Evolutionary conservation across 30 jellyfish, hydroid and myxozoan species (phyloP).

Genomic region (Pseudorhiza aurosa): DNA sequence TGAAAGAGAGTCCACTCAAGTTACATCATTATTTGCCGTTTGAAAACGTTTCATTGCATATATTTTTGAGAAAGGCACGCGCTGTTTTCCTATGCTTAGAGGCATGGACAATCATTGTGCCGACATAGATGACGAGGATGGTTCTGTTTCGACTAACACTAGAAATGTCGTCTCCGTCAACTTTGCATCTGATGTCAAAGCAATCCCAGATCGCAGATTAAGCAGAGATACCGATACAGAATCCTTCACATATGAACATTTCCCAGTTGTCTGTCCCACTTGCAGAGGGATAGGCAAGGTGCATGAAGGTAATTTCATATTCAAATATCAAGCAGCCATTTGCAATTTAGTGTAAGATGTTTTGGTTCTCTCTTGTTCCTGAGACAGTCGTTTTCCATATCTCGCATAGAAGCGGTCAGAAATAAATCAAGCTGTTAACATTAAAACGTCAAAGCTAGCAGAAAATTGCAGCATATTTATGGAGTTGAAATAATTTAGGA

Average conservation of each 20-base stretch:
- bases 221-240: slow-evolving; percentile 37
- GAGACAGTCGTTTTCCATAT: no score
- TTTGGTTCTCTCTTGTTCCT: no score
- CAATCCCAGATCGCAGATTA: not conserved
- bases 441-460: no score
- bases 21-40: no score
- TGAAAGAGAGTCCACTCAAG: no score
- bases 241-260: slow-evolving; percentile 83
- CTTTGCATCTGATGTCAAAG: not conserved
- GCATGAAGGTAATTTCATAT: slow-evolving; percentile 70
- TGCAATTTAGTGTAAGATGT: no score
- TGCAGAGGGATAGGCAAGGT: slow-evolving; percentile 83
- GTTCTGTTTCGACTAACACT: not conserved
- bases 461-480: no score
- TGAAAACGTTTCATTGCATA: not conserved
- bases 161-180: slow-evolving; percentile 17
- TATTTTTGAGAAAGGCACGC: no score
- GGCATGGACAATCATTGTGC: slow-evolving; percentile 37
- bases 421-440: no score
- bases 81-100: slow-evolving; percentile 44
- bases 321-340: no score
- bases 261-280: slow-evolving; percentile 97
- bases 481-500: no score
- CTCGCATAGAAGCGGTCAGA: no score
- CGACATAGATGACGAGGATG: slow-evolving; percentile 13